Percentiles rank a stretch among this genome's conserved stretches.
These are phyloP conservation scores for Euplagia quadripunctaria DNA, from an alignment of 2,888 invertebrate genomes.

Conservation along the genomic window DNA sequence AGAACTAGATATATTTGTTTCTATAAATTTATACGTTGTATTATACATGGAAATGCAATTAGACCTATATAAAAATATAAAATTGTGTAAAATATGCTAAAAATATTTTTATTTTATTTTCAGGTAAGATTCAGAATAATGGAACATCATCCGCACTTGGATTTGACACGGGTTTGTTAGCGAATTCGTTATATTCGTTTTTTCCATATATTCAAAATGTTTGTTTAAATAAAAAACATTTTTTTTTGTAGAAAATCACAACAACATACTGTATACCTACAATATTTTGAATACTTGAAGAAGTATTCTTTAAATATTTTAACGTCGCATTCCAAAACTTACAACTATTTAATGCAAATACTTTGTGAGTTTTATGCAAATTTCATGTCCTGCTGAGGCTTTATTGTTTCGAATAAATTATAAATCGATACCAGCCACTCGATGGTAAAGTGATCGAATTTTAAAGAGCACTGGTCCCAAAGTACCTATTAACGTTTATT, in stretches of 20 bases:
- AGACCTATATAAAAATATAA: not conserved
- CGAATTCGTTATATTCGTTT: not conserved
- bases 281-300: not conserved
- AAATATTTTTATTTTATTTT: conserved; percentile 31
- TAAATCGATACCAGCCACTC: conserved; percentile 34
- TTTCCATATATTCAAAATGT: not conserved
- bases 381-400: conserved; percentile 35
- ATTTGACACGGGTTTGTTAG: not conserved
- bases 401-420: conserved; percentile 40
- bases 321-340: not conserved
- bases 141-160: not conserved
- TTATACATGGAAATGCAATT: too few relatives aligned
- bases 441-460: conserved; percentile 14
- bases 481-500: not conserved
- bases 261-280: too few relatives aligned
- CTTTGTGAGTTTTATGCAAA: conserved; percentile 35
- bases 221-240: not conserved
- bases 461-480: not conserved
- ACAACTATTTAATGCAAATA: conserved; percentile 5
- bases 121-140: conserved; percentile 36
- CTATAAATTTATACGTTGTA: too few relatives aligned
- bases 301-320: not conserved
- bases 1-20: too few relatives aligned
- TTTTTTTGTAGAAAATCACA: too few relatives aligned
- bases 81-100: not conserved